Evolutionary conservation across 2,888 invertebrate species (phyloP), one percentile per base, ranked within the genome.

Genomic region (Stenodema calcarata): DNA sequence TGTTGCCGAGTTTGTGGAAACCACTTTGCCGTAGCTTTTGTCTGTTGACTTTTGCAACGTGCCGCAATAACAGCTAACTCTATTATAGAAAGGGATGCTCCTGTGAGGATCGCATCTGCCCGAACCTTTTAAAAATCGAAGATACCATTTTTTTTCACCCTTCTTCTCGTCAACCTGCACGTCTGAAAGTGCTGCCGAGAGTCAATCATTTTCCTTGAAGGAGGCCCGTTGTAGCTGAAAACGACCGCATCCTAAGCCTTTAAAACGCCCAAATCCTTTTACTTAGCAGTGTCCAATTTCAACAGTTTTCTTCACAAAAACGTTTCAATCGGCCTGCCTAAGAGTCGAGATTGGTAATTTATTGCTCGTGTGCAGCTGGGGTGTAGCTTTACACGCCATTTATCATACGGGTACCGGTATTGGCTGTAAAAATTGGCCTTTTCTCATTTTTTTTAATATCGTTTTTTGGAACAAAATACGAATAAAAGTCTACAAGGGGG

Each of bases 11-110:
- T 78, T 78, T 78, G 78, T 78, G 78, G 78, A 78, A 78, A 78
- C 81, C 79, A 47, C 50, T 79, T 79, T 44, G 79, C 18, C 44
- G 30, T 30, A 14, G 30, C 50, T 87, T 83, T 83, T 42, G 73
- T 84, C 73, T 54, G 47, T 86, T 76, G 78, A 76, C 78, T 86
- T 62, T 76, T 50, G 83, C 86, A 86, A 86, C 78, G 82, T 54
- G 86, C 78, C 86, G 86, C 86, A 86, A 86, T 86, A 86, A 86
- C 86, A 86, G 86, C 86, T 86, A 86, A 86, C 86, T 84, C 54
- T 83, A 18, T 18, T 82, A 42, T 30, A 23, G 62, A 62, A 62
- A 62, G 62, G 62, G 62, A 62, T 9, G 62, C 28, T 79, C 50
- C 79, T 35, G 16, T 18, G 27, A 54, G 41, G 28, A 35, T 18